These are phyloP conservation scores for Brachylomia viminalis DNA, from an alignment of 2,888 invertebrate species.

Conservation along the genomic window DNA sequence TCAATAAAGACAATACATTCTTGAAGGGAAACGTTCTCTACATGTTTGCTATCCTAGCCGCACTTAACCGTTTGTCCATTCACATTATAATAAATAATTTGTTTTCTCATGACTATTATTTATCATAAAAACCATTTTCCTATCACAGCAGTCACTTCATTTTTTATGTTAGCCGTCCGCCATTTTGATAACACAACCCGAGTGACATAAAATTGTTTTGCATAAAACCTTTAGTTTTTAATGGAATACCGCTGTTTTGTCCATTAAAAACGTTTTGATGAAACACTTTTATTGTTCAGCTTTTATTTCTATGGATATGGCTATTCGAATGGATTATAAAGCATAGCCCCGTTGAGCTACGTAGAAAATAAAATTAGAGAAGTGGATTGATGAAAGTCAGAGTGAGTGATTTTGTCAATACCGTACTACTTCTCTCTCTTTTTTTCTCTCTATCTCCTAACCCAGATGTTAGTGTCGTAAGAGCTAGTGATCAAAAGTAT, in stretches of 20 bases:
- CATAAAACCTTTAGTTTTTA: slow-evolving; percentile 59
- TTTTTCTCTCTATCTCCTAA: too few species aligned
- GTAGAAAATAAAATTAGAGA: slow-evolving; percentile 6
- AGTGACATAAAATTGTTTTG: slow-evolving; percentile 45
- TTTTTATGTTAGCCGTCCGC: slow-evolving; percentile 9
- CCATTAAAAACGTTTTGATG: slow-evolving; percentile 57
- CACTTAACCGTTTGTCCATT: too few species aligned
- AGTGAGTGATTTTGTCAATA: too few species aligned
- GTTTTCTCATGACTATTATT: background rate
- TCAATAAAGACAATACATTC: too few species aligned
- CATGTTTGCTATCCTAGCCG: too few species aligned
- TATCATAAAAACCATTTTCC: slow-evolving; percentile 18
- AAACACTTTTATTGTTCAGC: slow-evolving; percentile 35
- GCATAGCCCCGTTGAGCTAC: background rate
- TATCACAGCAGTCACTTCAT: slow-evolving; percentile 12
- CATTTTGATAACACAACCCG: slow-evolving; percentile 32
- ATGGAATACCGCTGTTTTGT: slow-evolving; percentile 49
- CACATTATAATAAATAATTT: background rate
- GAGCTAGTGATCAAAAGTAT: too few species aligned
- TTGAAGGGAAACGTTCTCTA: too few species aligned
- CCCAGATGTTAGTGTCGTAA: too few species aligned
- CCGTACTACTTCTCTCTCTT: too few species aligned
- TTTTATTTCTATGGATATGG: slow-evolving; percentile 51
- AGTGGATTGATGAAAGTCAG: slow-evolving; percentile 1
- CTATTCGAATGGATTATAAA: slow-evolving; percentile 25